Base-by-base conservation (phyloP, 2,797 vertebrate genomes). In the Pangasius krempfi region DNA sequence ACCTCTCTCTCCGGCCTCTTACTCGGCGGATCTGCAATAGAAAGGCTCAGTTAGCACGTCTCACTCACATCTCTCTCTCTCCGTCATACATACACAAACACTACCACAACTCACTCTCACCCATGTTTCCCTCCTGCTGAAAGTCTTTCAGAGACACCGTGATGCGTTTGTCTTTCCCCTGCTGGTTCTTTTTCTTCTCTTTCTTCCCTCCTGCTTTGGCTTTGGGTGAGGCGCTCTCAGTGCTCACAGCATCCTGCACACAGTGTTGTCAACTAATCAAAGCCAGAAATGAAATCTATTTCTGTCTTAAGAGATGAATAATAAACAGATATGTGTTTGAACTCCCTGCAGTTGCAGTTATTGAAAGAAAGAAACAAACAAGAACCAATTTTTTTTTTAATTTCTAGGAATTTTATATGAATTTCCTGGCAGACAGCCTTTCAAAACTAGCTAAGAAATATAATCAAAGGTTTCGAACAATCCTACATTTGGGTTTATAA, bases 81-180 rank as follows among this genome's bases (percentile, higher is more conserved):
- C 91, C 91, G 33, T 94, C 93, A 92, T 92, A 87, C 81, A 58
- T 66, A 92, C n/a, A 83, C 82, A 72, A 5, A 76, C 16, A 73
- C 14, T 20, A 16, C 27, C 16, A 56, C n/a, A n/a, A 64, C 7
- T 40, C 33, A 0, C 78, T 87, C 88, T 89, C 91, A 95, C 91
- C 94, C 89, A 90, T 91, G 87, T 92, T 95, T 93, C 96, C 96
- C 91, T 98, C 98, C 78, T 97, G 97, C 90, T 98, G 98, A 93
- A 99, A 99, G 92, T 98, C 97, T 95, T 99, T 98, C 90, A 99
- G 95, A 83, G 98, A 97, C 90, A 98, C 97, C 0, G 97, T 98
- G 75, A 95, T 92, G 93, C 97, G 97, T 94, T 97, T 98, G 89
- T 98, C 97, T 95, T 98, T 99, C 85, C 97, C 96, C 92, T 98